These are phyloP conservation scores for Drosophila nigromelanica DNA, from an alignment of 1,140 invertebrate genomes.

Conservation along the genomic window DNA sequence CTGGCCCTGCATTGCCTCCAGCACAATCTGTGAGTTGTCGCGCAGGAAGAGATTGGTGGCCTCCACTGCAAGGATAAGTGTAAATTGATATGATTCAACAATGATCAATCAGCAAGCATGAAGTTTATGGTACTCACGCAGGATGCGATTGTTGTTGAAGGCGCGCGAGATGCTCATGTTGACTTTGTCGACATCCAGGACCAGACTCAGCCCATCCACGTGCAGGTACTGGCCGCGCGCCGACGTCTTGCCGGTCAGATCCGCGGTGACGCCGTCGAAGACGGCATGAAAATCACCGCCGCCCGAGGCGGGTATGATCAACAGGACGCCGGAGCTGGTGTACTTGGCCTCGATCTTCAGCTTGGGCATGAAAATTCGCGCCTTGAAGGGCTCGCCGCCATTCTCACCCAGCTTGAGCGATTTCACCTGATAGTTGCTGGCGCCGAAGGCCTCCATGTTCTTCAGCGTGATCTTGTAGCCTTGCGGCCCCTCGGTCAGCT, in stretches of 20 bases:
- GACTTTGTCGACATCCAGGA: slow-evolving; percentile 87
- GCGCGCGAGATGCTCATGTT: slow-evolving; percentile 88
- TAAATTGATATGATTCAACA: background rate
- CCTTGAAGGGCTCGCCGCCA: slow-evolving; percentile 87
- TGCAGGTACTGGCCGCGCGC: slow-evolving; percentile 86
- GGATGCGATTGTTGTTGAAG: slow-evolving; percentile 89
- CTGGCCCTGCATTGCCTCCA: slow-evolving; percentile 89
- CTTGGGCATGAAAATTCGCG: slow-evolving; percentile 87
- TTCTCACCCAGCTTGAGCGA: slow-evolving; percentile 86
- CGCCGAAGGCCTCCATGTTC: slow-evolving; percentile 88
- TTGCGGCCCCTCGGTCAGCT: slow-evolving; percentile 88
- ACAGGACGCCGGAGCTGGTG: slow-evolving; percentile 88
- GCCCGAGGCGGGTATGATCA: slow-evolving; percentile 89
- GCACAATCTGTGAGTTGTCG: slow-evolving; percentile 89
- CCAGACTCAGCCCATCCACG: slow-evolving; percentile 87
- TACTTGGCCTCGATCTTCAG: slow-evolving; percentile 88
- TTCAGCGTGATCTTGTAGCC: slow-evolving; percentile 89
- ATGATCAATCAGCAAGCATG: too few relatives aligned
- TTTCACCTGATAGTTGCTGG: slow-evolving; percentile 88
- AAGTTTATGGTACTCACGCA: slow-evolving; percentile 85
- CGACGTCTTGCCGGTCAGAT: slow-evolving; percentile 86
- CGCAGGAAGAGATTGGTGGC: slow-evolving; percentile 89
- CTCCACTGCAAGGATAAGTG: slow-evolving; percentile 85
- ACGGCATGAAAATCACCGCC: slow-evolving; percentile 89
- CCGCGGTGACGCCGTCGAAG: slow-evolving; percentile 87